These are phyloP conservation scores for Orius insidiosus DNA, from an alignment of 1,140 invertebrate genomes.

Conservation along the genomic window DNA sequence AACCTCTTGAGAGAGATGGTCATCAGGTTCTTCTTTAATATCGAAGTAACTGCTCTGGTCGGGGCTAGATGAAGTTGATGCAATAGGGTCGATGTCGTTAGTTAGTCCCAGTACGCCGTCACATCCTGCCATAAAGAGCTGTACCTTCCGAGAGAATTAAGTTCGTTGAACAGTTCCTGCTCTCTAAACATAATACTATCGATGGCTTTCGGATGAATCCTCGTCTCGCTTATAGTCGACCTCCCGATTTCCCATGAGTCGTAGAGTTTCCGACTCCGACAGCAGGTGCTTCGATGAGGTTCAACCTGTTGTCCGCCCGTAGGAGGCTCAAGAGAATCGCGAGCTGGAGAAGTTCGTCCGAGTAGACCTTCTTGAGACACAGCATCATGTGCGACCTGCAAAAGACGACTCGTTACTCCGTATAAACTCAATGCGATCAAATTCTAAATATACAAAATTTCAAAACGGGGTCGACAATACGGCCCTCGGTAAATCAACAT, in stretches of 20 bases:
- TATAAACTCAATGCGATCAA: too few species aligned
- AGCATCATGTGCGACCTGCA: constrained; percentile 33
- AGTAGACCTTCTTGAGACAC: constrained; percentile 53
- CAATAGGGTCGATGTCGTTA: constrained; percentile 27
- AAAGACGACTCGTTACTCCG: too few species aligned
- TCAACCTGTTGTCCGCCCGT: constrained; percentile 49
- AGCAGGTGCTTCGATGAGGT: constrained; percentile 29
- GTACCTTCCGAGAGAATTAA: constrained; percentile 47
- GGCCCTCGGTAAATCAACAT: too few species aligned
- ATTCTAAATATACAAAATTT: too few species aligned
- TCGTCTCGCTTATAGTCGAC: constrained; percentile 14
- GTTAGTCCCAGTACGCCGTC: constrained; percentile 34
- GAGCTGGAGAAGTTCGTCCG: constrained; percentile 60
- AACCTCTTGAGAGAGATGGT: constrained; percentile 11
- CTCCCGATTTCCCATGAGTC: constrained; percentile 5
- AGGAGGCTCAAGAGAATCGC: constrained; percentile 59
- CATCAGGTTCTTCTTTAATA: neutral
- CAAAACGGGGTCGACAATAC: too few species aligned
- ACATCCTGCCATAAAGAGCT: constrained; percentile 30
- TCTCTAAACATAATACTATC: constrained; percentile 51
- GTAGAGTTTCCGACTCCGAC: constrained; percentile 35
- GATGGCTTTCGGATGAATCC: constrained; percentile 50
- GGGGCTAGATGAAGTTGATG: constrained; percentile 11
- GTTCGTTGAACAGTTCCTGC: constrained; percentile 52
- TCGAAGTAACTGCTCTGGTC: neutral